Conservation (phyloP, 2,797 vertebrate species). For the Chiloscyllium punctatum region DNA sequence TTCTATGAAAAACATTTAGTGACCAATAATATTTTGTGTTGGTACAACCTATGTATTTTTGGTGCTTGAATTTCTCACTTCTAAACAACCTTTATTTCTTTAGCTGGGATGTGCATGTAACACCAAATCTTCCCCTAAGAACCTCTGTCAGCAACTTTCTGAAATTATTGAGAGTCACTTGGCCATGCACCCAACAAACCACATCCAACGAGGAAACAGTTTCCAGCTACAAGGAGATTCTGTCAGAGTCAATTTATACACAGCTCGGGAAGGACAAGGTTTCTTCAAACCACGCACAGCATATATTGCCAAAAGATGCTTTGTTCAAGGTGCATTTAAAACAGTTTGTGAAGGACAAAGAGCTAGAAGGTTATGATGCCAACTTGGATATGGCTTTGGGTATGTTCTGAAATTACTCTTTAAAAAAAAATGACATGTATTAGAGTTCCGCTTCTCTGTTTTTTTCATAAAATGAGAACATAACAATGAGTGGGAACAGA, state of each 20-base stretch:
- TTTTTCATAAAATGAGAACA: not conserved
- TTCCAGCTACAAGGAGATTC: conserved; percentile 56
- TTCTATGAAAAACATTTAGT: not conserved
- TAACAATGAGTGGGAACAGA: not conserved
- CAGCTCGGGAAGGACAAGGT: not conserved
- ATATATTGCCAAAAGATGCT: not conserved
- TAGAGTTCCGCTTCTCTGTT: not conserved
- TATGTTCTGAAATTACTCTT: conserved; percentile 49
- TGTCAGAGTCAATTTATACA: conserved; percentile 56
- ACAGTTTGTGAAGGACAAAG: conserved; percentile 63
- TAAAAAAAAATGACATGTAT: not conserved
- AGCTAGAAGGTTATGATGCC: conserved; percentile 74
- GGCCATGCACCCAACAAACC: conserved; percentile 55
- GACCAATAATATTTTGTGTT: not conserved
- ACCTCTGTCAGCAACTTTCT: conserved; percentile 61
- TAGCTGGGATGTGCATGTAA: conserved; percentile 66
- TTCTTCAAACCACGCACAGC: accelerated
- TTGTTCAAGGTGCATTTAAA: conserved; percentile 67
- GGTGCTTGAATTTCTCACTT: not conserved
- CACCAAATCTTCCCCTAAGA: conserved; percentile 63
- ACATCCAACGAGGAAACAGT: conserved; percentile 50
- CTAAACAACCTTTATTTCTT: conserved; percentile 33
- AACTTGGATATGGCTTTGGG: conserved; percentile 75
- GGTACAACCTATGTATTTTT: not conserved
- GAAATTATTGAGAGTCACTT: conserved; percentile 64